phyloP scores from a whole-genome alignment of 2,888 invertebrate species.

The Erebia palarica region DNA sequence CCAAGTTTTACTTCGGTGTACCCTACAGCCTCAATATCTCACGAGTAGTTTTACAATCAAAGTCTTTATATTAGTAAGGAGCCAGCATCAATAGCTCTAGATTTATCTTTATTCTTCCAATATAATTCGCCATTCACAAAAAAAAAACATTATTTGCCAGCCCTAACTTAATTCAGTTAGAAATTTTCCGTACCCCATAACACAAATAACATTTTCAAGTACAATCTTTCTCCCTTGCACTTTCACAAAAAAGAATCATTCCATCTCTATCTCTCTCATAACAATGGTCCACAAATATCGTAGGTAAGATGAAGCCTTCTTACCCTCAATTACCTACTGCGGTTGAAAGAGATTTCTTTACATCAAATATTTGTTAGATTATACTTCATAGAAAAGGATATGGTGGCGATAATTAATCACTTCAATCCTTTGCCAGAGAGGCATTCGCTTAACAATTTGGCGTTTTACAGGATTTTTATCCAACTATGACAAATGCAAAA shows the following conservation, averaged over 20 bases:
- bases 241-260: not conserved
- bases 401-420: not conserved
- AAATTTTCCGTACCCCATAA: slow-evolving; percentile 2
- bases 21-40: too few relatives aligned
- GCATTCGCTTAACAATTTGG: too few relatives aligned
- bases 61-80: too few relatives aligned
- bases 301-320: slow-evolving; percentile 1
- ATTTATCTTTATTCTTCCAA: too few relatives aligned
- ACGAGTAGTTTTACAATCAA: too few relatives aligned
- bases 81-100: too few relatives aligned
- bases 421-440: not conserved
- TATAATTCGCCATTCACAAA: too few relatives aligned
- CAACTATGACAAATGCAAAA: too few relatives aligned
- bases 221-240: not conserved
- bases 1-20: too few relatives aligned
- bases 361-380: slow-evolving; percentile 41
- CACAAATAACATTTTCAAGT: slow-evolving; percentile 12
- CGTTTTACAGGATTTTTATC: too few relatives aligned
- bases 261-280: not conserved
- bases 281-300: slow-evolving; percentile 14
- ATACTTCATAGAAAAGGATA: slow-evolving; percentile 20
- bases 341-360: slow-evolving; percentile 36
- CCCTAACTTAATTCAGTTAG: slow-evolving; percentile 5
- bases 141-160: not conserved
- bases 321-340: slow-evolving; percentile 17